phyloP scores from a whole-genome alignment of 2,113 vertebrate species.

The Machaerirhynchus nigripectus region DNA sequence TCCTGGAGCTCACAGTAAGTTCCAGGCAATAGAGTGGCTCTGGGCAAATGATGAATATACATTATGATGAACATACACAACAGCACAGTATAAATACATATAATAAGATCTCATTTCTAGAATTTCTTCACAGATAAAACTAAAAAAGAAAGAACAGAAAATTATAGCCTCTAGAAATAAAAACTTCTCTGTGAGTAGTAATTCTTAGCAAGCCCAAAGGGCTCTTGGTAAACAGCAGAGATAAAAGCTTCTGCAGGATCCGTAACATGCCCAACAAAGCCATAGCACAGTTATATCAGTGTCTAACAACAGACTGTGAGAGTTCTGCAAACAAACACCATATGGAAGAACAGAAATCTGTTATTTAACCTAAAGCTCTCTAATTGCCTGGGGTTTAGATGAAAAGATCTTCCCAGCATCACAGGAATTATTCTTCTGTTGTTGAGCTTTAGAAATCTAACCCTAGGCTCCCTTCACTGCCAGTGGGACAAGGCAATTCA shows the following conservation, averaged over 20 bases:
- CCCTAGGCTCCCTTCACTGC: neutral
- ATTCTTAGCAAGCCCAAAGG: neutral
- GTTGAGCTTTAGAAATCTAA: neutral
- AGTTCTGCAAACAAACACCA: constrained; percentile 48
- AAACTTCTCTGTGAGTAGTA: neutral
- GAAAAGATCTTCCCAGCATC: neutral
- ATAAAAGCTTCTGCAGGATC: constrained; percentile 13
- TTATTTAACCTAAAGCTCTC: constrained; percentile 45
- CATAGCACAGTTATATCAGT: neutral
- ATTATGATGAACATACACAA: neutral
- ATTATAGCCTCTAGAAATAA: neutral
- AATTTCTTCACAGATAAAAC: neutral
- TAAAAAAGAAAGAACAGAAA: neutral
- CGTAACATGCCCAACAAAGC: neutral
- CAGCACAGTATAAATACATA: neutral
- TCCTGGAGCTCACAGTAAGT: neutral
- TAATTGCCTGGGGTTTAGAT: constrained; percentile 31
- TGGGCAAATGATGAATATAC: neutral
- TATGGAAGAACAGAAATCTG: constrained; percentile 48
- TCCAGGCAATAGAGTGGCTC: neutral
- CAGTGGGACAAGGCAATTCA: neutral
- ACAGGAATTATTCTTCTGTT: neutral
- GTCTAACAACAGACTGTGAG: constrained; percentile 11
- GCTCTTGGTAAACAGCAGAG: neutral
- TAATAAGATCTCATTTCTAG: neutral